phyloP scores from a whole-genome alignment of 2,113 vertebrate species.

The Cryptomyrus ogoouensis region DNA sequence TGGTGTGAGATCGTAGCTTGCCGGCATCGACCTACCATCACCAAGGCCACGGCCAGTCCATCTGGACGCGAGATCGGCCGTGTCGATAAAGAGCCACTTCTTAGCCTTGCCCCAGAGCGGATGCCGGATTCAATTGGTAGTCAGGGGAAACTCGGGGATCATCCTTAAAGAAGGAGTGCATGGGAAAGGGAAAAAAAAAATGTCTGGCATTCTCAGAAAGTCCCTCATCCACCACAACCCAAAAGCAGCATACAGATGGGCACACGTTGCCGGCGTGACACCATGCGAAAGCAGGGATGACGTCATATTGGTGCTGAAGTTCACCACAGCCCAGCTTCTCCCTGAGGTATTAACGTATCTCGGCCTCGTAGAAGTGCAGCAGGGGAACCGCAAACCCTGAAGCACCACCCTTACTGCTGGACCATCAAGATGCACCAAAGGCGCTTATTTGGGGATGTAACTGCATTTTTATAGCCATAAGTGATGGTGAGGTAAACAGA shows the following conservation, averaged over 20 bases:
- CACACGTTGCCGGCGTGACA: conserved; percentile 5
- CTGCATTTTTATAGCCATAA: background rate
- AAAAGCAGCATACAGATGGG: conserved; percentile 25
- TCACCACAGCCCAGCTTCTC: conserved; percentile 1
- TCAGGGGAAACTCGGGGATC: conserved; percentile 51
- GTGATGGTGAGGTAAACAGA: background rate
- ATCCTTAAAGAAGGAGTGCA: conserved; percentile 40
- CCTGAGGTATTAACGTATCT: background rate
- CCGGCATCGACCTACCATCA: conserved; percentile 37
- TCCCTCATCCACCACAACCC: conserved; percentile 20
- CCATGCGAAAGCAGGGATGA: conserved; percentile 23
- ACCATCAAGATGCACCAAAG: background rate
- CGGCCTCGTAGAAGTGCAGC: background rate
- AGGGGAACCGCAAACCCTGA: background rate
- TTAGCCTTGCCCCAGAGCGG: conserved; percentile 60
- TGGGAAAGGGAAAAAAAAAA: conserved; percentile 30
- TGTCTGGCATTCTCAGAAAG: background rate
- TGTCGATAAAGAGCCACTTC: conserved; percentile 38
- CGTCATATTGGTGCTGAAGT: conserved; percentile 28
- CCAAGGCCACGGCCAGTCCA: conserved; percentile 29
- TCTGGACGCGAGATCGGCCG: conserved; percentile 29
- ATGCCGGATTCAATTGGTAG: conserved; percentile 39
- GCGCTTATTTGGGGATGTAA: background rate
- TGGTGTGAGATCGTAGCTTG: background rate
- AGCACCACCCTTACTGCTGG: background rate